These are phyloP conservation scores for Drosophila acutilabella DNA, from an alignment of 2,888 invertebrate species.

Conservation along the genomic window DNA sequence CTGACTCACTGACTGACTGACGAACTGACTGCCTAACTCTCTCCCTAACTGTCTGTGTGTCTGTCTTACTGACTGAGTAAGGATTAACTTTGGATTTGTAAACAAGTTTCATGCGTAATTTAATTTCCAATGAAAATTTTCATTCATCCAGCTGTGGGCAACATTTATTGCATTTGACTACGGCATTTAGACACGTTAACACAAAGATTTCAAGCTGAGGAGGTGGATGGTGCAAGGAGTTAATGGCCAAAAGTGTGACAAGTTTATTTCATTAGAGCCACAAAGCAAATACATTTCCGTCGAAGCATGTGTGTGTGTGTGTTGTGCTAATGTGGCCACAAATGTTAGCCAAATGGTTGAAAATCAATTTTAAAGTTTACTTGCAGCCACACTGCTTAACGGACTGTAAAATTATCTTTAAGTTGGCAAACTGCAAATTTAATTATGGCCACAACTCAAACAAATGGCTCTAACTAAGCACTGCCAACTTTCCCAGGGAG, in stretches of 20 bases:
- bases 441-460: constrained; percentile 71
- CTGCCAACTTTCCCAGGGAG: constrained; percentile 28
- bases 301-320: not conserved
- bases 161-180: constrained; percentile 61
- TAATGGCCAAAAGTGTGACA: constrained; percentile 57
- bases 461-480: constrained; percentile 71
- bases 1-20: constrained; percentile 6
- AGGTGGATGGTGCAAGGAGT: too few species aligned
- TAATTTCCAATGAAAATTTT: constrained; percentile 70
- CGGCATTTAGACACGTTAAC: constrained; percentile 21
- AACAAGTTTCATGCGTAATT: constrained; percentile 79
- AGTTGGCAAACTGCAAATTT: constrained; percentile 56
- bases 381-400: constrained; percentile 27
- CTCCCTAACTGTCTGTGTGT: constrained; percentile 1
- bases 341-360: constrained; percentile 43
- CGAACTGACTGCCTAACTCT: constrained; percentile 7
- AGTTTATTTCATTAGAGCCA: constrained; percentile 66
- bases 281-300: constrained; percentile 45
- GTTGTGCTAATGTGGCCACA: constrained; percentile 22
- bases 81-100: constrained; percentile 74
- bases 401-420: constrained; percentile 51
- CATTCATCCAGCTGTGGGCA: constrained; percentile 48
- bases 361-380: constrained; percentile 49
- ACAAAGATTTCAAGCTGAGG: not conserved
- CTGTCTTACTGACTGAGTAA: constrained; percentile 43